Conservation (phyloP, 2,888 invertebrate genomes). For the Mythimna albipuncta region DNA sequence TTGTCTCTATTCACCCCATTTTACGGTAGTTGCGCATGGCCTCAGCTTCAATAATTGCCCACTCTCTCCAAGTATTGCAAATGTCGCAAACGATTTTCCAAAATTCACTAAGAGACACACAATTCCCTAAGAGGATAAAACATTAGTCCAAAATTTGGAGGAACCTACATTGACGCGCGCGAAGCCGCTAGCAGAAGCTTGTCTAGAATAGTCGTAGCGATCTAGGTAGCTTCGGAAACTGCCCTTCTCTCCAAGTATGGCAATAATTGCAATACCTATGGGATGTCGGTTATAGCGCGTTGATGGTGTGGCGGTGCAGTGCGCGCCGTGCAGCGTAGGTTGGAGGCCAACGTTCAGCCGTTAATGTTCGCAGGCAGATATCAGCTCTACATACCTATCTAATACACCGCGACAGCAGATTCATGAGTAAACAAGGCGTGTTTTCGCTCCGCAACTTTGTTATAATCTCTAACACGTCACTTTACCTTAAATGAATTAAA, state of each 20-base stretch:
- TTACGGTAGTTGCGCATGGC: not conserved
- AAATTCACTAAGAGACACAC: no score
- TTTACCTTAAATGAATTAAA: slow-evolving; percentile 48
- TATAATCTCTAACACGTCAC: slow-evolving; percentile 45
- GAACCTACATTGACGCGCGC: no score
- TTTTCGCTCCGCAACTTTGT: slow-evolving; percentile 68
- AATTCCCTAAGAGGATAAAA: no score
- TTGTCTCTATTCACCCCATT: no score
- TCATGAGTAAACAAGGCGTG: slow-evolving; percentile 66
- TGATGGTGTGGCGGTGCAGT: slow-evolving; percentile 1
- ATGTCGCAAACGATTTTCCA: not conserved
- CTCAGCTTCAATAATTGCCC: not conserved
- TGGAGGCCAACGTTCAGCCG: slow-evolving; percentile 38
- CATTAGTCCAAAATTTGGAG: no score
- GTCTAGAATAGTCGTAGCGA: no score
- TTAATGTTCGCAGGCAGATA: slow-evolving; percentile 34
- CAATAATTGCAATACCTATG: no score
- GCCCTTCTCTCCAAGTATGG: no score
- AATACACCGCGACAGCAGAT: slow-evolving; percentile 43
- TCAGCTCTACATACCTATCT: slow-evolving; percentile 41
- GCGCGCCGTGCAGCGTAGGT: slow-evolving; percentile 12
- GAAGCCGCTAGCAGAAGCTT: no score
- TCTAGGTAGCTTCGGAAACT: no score
- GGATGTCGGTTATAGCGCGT: not conserved
- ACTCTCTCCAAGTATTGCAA: not conserved